Evolutionary conservation across 2,888 invertebrate genomes (phyloP).

Genomic region (Prosopocoilus inquinatus): DNA sequence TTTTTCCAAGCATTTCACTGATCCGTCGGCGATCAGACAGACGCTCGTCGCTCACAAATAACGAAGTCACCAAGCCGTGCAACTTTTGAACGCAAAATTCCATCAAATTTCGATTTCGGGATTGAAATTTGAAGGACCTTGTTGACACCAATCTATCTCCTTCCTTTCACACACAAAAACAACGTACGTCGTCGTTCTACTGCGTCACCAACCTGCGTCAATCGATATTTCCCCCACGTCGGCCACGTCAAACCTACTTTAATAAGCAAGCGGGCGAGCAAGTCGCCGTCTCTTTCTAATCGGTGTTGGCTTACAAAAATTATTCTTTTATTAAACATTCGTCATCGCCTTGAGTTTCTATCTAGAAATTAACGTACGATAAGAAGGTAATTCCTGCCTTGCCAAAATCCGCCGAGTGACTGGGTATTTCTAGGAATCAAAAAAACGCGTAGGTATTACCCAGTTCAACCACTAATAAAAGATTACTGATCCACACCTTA

Average conservation of each 20-base stretch:
- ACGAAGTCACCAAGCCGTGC: constrained; percentile 28
- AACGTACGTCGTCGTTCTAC: constrained; percentile 10
- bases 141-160: constrained; percentile 15
- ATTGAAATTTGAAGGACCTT: constrained; percentile 22
- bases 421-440: too few relatives aligned
- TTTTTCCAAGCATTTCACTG: constrained; percentile 12
- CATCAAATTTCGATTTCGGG: constrained; percentile 23
- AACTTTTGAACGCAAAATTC: constrained; percentile 44
- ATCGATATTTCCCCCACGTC: constrained; percentile 19
- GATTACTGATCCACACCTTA: too few relatives aligned
- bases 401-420: too few relatives aligned
- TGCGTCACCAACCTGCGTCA: constrained; percentile 27
- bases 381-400: too few relatives aligned
- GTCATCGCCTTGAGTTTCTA: too few relatives aligned
- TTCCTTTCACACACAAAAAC: constrained; percentile 20
- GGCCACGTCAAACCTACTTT: not conserved
- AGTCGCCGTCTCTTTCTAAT: too few relatives aligned
- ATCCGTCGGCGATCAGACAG: not conserved
- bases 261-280: too few relatives aligned
- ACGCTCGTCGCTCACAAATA: constrained; percentile 10
- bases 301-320: too few relatives aligned
- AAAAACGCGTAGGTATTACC: too few relatives aligned
- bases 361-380: too few relatives aligned
- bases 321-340: too few relatives aligned
- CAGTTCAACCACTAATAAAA: too few relatives aligned